Conservation (phyloP, 2,797 vertebrate species). For the Mastacembelus armatus region DNA sequence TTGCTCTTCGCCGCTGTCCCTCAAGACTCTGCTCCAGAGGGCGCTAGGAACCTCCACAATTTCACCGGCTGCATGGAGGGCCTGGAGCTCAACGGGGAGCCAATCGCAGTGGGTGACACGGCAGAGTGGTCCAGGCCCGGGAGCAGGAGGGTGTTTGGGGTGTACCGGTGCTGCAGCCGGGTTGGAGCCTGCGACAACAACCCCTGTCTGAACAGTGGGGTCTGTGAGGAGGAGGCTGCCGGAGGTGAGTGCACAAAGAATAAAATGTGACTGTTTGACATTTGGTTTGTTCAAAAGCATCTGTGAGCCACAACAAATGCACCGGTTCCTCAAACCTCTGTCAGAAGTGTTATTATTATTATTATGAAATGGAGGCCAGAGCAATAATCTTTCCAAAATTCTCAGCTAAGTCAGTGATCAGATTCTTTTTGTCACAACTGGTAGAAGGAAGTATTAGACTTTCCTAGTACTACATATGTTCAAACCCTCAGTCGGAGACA, state of each 20-base stretch:
- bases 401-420: too few species aligned
- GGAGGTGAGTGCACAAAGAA: constrained; percentile 82
- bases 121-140: constrained; percentile 61
- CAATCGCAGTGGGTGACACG: constrained; percentile 69
- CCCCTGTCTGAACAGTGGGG: constrained; percentile 88
- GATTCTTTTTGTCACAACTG: too few species aligned
- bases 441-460: too few species aligned
- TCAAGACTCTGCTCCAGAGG: constrained; percentile 9
- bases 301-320: too few species aligned
- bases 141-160: constrained; percentile 83
- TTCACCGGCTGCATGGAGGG: constrained; percentile 91
- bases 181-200: constrained; percentile 78
- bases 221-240: constrained; percentile 80
- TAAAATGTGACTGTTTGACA: background rate
- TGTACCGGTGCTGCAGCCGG: constrained; percentile 87
- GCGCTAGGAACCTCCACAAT: constrained; percentile 45
- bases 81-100: constrained; percentile 85
- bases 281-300: too few species aligned
- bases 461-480: too few species aligned
- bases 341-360: too few species aligned
- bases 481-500: background rate
- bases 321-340: too few species aligned
- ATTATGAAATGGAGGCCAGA: too few species aligned
- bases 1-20: constrained; percentile 84
- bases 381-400: too few species aligned